Evolutionary conservation across 1,140 invertebrate genomes (phyloP), one percentile per base, ranked within the genome.

Genomic region (Chironomus tepperi): DNA sequence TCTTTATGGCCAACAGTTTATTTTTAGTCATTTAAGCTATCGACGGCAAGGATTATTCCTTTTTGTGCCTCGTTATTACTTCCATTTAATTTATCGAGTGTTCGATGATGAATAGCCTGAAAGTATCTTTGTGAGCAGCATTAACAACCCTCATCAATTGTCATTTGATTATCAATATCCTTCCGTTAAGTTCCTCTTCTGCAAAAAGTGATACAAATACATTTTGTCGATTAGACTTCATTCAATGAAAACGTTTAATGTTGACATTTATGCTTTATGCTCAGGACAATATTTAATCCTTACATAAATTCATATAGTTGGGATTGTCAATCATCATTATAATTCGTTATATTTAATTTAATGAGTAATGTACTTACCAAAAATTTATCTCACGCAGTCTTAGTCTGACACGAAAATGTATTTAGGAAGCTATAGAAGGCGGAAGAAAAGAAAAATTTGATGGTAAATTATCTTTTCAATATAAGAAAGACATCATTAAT

Each of bases 271-370:
- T 19, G 19, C 3, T 18, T 18, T 57, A 9, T 70, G n/a, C 1
- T 70, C 65, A 70, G 65, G 16, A 70, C 65, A 18, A 70, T 19
- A 5, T 18, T 19, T 18, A 70, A 70, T 70, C 65, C 9, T 70
- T 70, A 70, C 6, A 70, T 12, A 57, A n/a, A 70, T 70, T 70
- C 65, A 70, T 70, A 70, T 70, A 70, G 65, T 70, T 70, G 65
- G 65, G 65, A 70, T 70, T 57, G 18, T 70, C 9, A 21, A 21
- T 70, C 65, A 70, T 70, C 65, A 70, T 70, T 18, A 18, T 19
- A 9, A 19, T n/a, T n/a, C 12, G 47, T 57, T 7, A 67, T 7
- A 2, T 21, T 7, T 15, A 70, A 6, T n/a, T 70, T 70, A 70
- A 18, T 70, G 10, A 10, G 6, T 10, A 18, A 70, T 10, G 47